These are phyloP conservation scores for Cheilosia urbana DNA, from an alignment of 2,888 invertebrate species.

Conservation along the genomic window DNA sequence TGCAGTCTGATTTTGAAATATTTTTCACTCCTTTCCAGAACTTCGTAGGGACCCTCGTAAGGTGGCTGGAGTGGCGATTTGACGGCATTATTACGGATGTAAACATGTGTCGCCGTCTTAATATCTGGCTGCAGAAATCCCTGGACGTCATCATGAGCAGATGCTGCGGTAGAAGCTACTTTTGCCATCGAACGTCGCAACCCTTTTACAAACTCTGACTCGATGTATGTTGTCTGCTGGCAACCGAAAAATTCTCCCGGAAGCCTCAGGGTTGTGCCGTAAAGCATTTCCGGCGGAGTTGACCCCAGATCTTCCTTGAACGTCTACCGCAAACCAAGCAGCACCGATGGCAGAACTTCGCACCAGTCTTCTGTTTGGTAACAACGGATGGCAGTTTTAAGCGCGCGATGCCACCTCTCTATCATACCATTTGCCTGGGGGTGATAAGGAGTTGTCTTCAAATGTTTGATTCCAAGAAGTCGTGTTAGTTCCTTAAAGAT, in stretches of 20 bases:
- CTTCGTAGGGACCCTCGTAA: constrained; percentile 9
- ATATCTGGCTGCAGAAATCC: constrained; percentile 6
- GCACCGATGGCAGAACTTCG: constrained; percentile 51
- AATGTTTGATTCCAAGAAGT: constrained; percentile 41
- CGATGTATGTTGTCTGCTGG: constrained; percentile 6
- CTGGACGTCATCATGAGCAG: not conserved
- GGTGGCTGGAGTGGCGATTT: not conserved
- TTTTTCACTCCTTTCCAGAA: not conserved
- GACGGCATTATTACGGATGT: not conserved
- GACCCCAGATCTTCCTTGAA: constrained; percentile 59
- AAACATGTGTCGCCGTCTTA: constrained; percentile 1
- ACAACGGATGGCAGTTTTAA: constrained; percentile 66
- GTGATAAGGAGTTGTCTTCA: constrained; percentile 60
- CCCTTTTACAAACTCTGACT: constrained; percentile 1
- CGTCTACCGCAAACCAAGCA: constrained; percentile 52
- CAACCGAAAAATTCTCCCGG: constrained; percentile 8
- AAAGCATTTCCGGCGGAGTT: constrained; percentile 38
- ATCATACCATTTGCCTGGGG: constrained; percentile 63
- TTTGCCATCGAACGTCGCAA: constrained; percentile 3
- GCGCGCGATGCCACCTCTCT: constrained; percentile 61
- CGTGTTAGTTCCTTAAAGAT: constrained; percentile 46
- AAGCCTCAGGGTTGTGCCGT: constrained; percentile 8
- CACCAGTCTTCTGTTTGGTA: constrained; percentile 35
- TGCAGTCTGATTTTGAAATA: constrained; percentile 4
- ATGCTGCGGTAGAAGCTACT: not conserved